Conservation (phyloP, 2,797 vertebrate genomes). For the Myoxocephalus aenaeus region DNA sequence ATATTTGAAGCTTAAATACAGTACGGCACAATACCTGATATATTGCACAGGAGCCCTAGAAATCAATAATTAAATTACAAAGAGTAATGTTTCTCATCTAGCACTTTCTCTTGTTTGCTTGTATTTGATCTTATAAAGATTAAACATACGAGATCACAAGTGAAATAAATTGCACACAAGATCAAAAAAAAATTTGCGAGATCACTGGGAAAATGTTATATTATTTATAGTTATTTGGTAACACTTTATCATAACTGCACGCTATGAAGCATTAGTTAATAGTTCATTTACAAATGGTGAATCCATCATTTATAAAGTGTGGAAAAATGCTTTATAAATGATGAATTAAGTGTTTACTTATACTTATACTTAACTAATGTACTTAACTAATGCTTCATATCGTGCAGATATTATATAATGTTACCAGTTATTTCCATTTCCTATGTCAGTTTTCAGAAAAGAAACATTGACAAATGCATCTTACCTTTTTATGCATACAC, state of each 20-base stretch:
- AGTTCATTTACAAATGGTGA: too few species aligned
- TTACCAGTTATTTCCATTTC: not conserved
- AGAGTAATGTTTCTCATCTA: slow-evolving; percentile 28
- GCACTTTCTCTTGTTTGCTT: not conserved
- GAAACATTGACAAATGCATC: slow-evolving; percentile 1
- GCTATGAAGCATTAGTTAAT: too few species aligned
- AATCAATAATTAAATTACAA: slow-evolving; percentile 22
- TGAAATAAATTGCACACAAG: not conserved
- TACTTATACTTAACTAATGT: too few species aligned
- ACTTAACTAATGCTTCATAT: too few species aligned
- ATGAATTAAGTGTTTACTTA: too few species aligned
- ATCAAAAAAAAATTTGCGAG: not conserved
- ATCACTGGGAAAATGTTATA: not conserved
- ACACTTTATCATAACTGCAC: too few species aligned
- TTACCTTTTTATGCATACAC: not conserved
- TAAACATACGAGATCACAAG: not conserved
- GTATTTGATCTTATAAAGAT: not conserved
- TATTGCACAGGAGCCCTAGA: slow-evolving; percentile 17
- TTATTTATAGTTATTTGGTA: not conserved
- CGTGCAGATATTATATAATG: too few species aligned
- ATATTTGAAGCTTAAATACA: slow-evolving; percentile 22
- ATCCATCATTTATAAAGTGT: too few species aligned
- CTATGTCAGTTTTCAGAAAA: not conserved
- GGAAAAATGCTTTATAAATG: too few species aligned
- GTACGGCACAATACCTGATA: not conserved